Evolutionary conservation across 2,888 invertebrate genomes (phyloP), one percentile per base, ranked within the genome.

Genomic region (Argyresthia goedartella): DNA sequence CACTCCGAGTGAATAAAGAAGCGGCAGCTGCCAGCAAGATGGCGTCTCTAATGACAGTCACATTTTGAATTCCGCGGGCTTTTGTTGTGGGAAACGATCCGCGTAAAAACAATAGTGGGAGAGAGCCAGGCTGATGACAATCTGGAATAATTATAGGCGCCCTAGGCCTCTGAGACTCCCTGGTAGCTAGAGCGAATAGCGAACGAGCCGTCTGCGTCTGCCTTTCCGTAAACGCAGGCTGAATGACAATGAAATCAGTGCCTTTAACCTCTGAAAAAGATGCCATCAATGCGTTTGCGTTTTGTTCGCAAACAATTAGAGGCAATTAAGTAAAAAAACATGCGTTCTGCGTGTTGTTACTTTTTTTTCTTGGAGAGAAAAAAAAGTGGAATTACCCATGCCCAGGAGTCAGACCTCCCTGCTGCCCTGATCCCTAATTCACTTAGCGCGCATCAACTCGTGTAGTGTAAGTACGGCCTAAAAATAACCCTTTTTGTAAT

Each of bases 41-140:
- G 41, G 41, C 49, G 50, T 15, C 33, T 10, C 50, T 50, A 50
- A 50, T 50, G 52, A 42, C 48, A 11, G 33, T 47, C 39, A 33
- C 41, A 41, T 52, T 52, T 51, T n/a, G 33, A 49, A 52, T 52
- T 49, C 52, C 25, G 36, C 49, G 13, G 16, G 45, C 11, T 25
- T 46, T 13, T 48, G 46, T 52, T 15, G 54, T 56, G 57, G 54
- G 55, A 57, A 53, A 50, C 25, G 52, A 11, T 11, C 33, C 6
- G 39, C n/a, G 34, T 36, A 42, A 49, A 52, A 52, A 59, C 57
- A 59, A 57, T 56, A 52, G 55, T 56, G 57, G 52, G 57, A 55
- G 47, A 39, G 48, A 46, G n/a, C 44, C 33, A 46, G 49, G 53
- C 48, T 52, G 55, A 58, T 56, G 57, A 49, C 53, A 54, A 59